Evolutionary conservation across 2,888 invertebrate genomes (phyloP).

Genomic region (Gisinianus flammeolus): DNA sequence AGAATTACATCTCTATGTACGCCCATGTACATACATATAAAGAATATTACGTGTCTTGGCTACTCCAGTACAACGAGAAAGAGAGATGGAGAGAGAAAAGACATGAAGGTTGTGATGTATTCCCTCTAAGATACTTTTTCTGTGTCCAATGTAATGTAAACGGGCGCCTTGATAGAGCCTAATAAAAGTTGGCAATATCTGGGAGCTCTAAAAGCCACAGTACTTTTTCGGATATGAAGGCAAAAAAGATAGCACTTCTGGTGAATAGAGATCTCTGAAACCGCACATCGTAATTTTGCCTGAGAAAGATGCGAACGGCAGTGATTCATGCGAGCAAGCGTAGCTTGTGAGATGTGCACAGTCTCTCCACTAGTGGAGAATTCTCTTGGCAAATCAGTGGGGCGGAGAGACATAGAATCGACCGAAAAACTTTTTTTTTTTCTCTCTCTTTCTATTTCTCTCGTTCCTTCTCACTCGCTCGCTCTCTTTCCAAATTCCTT

Average conservation of each 20-base stretch:
- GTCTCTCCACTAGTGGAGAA: slow-evolving; percentile 30
- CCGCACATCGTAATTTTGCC: slow-evolving; percentile 59
- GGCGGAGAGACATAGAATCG: slow-evolving; percentile 56
- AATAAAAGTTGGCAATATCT: slow-evolving; percentile 59
- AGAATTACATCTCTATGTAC: not conserved
- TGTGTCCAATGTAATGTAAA: slow-evolving; percentile 50
- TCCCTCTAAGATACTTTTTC: slow-evolving; percentile 32
- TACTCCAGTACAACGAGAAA: not conserved
- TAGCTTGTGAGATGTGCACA: slow-evolving; percentile 36
- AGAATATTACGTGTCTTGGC: not conserved
- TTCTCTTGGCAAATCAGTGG: slow-evolving; percentile 54
- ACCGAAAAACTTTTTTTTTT: slow-evolving; percentile 51
- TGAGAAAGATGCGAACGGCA: slow-evolving; percentile 40
- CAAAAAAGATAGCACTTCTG: slow-evolving; percentile 59
- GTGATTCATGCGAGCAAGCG: slow-evolving; percentile 47
- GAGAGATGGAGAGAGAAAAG: slow-evolving; percentile 18
- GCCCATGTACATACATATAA: not conserved
- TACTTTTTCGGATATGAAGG: slow-evolving; percentile 51
- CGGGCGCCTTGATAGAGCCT: slow-evolving; percentile 58
- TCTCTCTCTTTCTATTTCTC: slow-evolving; percentile 29
- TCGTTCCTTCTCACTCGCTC: slow-evolving; percentile 20
- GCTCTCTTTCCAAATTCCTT: slow-evolving; percentile 15
- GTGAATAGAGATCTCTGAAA: slow-evolving; percentile 58
- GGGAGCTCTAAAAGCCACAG: slow-evolving; percentile 51
- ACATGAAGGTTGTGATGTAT: slow-evolving; percentile 25